Evolutionary conservation across 2,113 vertebrate genomes (phyloP), one percentile per base, ranked within the genome.

Genomic region (Limnothrissa miodon): DNA sequence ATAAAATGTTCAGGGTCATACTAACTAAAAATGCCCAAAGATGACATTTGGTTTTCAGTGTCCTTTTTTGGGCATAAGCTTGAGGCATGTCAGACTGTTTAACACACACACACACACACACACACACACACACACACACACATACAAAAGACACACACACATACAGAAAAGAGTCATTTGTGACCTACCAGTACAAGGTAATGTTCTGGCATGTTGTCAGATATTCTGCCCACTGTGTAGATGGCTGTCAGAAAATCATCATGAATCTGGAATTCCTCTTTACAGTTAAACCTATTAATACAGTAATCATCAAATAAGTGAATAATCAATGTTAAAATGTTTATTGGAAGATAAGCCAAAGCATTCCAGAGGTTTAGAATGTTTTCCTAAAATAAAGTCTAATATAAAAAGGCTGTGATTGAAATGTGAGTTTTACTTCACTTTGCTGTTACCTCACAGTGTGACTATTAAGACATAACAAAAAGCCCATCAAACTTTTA

Each of bases 181-280:
- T 62, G 25, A 29, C 39, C 84, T 88, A 96, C 96, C 94, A 96
- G 95, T 81, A 97, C 95, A 78, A 97, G 93, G 89, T 96, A 97
- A 88, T 97, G 96, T 89, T 97, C 96, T 0, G 92, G 93, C 0
- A 91, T 92, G n/a, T 90, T 82, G 0, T 95, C 96, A 0, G 94
- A 96, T 88, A 97, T 96, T 78, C 93, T 93, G 56, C 96, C 96
- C 89, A 94, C 90, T 0, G 89, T 93, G 86, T 96, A 97, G 88
- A 95, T 94, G 56, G 95, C 94, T 90, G 96, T 96, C 83, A 95
- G 90, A 36, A 95, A 90, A 81, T 96, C 95, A 10, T 97, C 95
- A 0, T 97, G 96, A 88, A 97, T 96, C 91, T 97, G 96, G 89
- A 97, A 97, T 82, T 97, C 96, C 86, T 97, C 95, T 87, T 90